These are phyloP conservation scores for Hemistola chrysoprasaria DNA, from an alignment of 2,888 invertebrate genomes.

Conservation along the genomic window DNA sequence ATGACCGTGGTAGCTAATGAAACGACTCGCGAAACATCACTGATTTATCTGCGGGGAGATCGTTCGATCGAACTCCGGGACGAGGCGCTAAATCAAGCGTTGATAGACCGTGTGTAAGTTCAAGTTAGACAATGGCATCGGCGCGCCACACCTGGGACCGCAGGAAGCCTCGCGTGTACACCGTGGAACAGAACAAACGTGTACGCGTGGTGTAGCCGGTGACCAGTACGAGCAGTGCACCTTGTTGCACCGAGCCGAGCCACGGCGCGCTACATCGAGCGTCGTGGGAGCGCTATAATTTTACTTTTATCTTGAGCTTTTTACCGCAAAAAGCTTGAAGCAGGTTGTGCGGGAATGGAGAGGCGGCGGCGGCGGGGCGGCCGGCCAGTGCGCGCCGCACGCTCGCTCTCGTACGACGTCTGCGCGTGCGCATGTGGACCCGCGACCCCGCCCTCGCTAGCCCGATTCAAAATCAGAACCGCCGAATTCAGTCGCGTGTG, in stretches of 20 bases:
- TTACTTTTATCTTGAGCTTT: conserved; percentile 64
- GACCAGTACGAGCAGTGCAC: too few relatives aligned
- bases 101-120: neutral
- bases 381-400: conserved; percentile 57
- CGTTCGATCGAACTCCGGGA: conserved; percentile 4
- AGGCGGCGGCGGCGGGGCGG: conserved; percentile 35
- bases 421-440: conserved; percentile 40
- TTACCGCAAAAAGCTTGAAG: conserved; percentile 67
- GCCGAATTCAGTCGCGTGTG: conserved; percentile 36
- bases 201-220: too few relatives aligned
- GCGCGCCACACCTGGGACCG: too few relatives aligned
- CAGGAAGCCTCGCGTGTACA: too few relatives aligned
- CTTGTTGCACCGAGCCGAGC: too few relatives aligned
- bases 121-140: conserved; percentile 2
- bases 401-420: conserved; percentile 44
- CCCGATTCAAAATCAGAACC: conserved; percentile 32
- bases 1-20: conserved; percentile 8
- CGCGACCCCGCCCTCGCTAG: conserved; percentile 16
- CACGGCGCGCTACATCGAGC: conserved; percentile 9
- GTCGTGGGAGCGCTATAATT: conserved; percentile 63
- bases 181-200: too few relatives aligned
- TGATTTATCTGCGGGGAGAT: conserved; percentile 6
- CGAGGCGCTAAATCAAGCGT: conserved; percentile 11
- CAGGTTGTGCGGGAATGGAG: conserved; percentile 50
- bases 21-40: conserved; percentile 2